Conservation (phyloP, 2,113 vertebrate species). For the Hystrix cristata region DNA sequence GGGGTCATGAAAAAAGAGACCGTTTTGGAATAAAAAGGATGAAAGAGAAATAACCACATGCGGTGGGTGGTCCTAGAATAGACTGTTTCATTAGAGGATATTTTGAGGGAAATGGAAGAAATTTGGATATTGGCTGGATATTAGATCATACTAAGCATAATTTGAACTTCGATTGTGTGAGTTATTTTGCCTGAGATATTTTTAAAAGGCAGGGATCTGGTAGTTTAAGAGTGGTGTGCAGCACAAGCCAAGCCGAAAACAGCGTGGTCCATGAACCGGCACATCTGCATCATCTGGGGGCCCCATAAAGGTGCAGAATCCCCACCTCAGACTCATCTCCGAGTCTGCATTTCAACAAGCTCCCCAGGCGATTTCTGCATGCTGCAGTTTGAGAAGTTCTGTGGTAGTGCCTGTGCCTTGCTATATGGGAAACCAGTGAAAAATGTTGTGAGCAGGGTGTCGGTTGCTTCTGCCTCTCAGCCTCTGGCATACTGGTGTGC, state of each 20-base stretch:
- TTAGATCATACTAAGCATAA: conserved; percentile 34
- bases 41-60: background rate
- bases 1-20: conserved; percentile 67
- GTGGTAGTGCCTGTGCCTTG: background rate
- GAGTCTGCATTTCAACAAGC: background rate
- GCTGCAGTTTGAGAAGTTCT: conserved; percentile 2
- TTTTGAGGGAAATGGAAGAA: conserved; percentile 33
- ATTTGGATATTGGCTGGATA: conserved; percentile 30
- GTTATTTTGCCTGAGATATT: conserved; percentile 50
- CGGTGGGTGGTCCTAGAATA: background rate
- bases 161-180: conserved; percentile 38
- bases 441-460: background rate
- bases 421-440: background rate
- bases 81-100: conserved; percentile 38
- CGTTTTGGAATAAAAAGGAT: conserved; percentile 29
- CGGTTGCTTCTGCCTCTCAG: background rate
- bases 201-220: conserved; percentile 24
- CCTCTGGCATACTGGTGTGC: background rate
- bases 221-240: background rate
- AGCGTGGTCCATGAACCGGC: background rate
- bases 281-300: background rate
- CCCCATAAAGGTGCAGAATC: background rate
- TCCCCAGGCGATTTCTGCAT: background rate
- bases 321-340: background rate
- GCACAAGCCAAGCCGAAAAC: conserved; percentile 38